Percentiles rank a stretch among this genome's conserved stretches.
phyloP scores from a whole-genome alignment of 1,140 invertebrate genomes.

The Drosophila orena region DNA sequence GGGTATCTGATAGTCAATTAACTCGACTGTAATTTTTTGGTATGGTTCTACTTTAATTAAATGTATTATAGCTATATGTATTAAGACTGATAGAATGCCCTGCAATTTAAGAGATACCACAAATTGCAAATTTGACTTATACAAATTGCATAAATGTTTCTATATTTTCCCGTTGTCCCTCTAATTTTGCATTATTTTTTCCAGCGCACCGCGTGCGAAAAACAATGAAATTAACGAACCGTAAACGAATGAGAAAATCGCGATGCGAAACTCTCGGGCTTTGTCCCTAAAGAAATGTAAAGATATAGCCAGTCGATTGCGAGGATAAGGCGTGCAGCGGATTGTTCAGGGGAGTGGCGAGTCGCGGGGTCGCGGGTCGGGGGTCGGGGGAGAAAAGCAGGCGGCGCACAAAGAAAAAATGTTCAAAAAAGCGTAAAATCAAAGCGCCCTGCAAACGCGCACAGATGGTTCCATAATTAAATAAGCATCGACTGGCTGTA shows the following conservation, averaged over 20 bases:
- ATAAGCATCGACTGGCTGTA: slow-evolving; percentile 65
- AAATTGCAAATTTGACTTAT: too few relatives aligned
- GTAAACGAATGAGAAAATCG: slow-evolving; percentile 74
- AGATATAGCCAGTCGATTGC: slow-evolving; percentile 28
- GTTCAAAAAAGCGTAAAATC: slow-evolving; percentile 80
- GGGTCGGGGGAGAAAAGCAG: slow-evolving; percentile 11
- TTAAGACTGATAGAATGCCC: too few relatives aligned
- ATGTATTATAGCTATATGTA: too few relatives aligned
- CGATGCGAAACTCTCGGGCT: slow-evolving; percentile 19
- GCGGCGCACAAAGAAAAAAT: slow-evolving; percentile 46
- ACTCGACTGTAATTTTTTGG: too few relatives aligned
- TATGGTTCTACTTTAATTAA: too few relatives aligned
- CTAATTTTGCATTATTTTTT: slow-evolving; percentile 24
- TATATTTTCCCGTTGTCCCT: neutral
- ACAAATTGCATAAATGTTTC: too few relatives aligned
- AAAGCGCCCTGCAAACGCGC: slow-evolving; percentile 75
- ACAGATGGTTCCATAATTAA: slow-evolving; percentile 81
- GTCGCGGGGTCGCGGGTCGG: neutral
- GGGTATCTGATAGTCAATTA: too few relatives aligned
- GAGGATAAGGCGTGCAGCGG: slow-evolving; percentile 3
- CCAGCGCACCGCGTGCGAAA: slow-evolving; percentile 64
- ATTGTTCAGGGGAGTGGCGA: slow-evolving; percentile 4
- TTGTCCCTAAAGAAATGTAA: slow-evolving; percentile 18
- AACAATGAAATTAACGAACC: slow-evolving; percentile 83
- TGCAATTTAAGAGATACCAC: too few relatives aligned